Conservation (phyloP, 2,797 vertebrate genomes). For the Helicolenus hilgendorfi region DNA sequence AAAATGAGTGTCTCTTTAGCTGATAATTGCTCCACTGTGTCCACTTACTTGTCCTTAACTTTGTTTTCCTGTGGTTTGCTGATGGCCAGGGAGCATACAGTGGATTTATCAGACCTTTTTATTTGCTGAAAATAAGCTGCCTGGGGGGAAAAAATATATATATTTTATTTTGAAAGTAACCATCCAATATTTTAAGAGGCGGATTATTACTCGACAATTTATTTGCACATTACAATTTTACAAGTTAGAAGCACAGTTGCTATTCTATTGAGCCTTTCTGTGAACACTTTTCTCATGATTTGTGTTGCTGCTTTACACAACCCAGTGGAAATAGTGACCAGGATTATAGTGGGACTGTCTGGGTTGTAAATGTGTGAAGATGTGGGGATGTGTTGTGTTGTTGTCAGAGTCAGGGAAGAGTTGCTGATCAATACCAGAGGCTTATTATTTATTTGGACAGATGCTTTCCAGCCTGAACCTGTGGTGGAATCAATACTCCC, state of each 20-base stretch:
- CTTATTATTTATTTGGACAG: constrained; percentile 29
- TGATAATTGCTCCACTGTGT: neutral
- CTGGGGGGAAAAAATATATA: neutral
- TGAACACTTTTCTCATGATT: neutral
- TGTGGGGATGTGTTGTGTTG: constrained; percentile 22
- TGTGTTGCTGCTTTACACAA: neutral
- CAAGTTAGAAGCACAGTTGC: neutral
- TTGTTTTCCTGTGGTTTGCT: neutral
- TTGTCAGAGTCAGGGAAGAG: constrained; percentile 6
- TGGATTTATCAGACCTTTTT: neutral
- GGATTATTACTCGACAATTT: neutral
- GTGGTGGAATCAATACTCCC: neutral
- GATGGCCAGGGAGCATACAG: neutral
- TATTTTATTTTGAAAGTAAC: neutral
- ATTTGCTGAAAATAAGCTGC: neutral
- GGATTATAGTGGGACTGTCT: neutral
- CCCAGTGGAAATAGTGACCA: neutral
- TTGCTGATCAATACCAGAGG: constrained; percentile 30
- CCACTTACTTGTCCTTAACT: neutral
- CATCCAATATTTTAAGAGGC: neutral
- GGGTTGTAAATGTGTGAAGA: neutral
- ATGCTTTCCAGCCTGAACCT: neutral
- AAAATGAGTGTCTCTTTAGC: neutral
- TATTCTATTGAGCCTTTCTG: neutral
- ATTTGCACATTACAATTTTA: neutral